Conservation (phyloP, 2,113 vertebrate species). For the Myotis lucifugus region DNA sequence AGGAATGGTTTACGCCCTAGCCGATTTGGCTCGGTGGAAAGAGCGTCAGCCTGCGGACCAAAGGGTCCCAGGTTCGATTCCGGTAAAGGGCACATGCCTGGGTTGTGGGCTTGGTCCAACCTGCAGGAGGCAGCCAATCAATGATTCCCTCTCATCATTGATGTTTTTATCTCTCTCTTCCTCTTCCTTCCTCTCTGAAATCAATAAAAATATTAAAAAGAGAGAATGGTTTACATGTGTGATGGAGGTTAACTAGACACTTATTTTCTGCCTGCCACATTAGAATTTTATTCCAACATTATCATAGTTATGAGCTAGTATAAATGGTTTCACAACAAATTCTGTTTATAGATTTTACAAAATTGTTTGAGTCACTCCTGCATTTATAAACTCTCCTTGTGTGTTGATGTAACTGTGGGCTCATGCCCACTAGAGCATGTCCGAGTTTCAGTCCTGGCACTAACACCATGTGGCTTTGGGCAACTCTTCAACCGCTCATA, state of each 20-base stretch:
- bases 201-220: too few species aligned
- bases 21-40: too few species aligned
- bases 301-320: background rate
- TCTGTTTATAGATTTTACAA: background rate
- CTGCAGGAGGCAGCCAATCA: too few species aligned
- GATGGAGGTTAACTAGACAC: background rate
- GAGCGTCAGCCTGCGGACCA: too few species aligned
- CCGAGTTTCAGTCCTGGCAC: background rate
- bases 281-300: background rate
- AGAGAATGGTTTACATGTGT: background rate
- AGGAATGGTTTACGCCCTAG: background rate
- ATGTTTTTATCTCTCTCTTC: too few species aligned
- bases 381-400: background rate
- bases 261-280: background rate
- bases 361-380: background rate
- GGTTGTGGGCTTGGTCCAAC: too few species aligned
- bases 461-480: background rate
- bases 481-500: accelerated
- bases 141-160: too few species aligned
- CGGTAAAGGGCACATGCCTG: too few species aligned
- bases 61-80: too few species aligned
- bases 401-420: background rate
- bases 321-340: background rate
- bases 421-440: background rate
- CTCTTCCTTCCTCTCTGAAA: too few species aligned